Evolutionary conservation across 2,797 vertebrate genomes (phyloP).

Genomic region (Vireo griseus): DNA sequence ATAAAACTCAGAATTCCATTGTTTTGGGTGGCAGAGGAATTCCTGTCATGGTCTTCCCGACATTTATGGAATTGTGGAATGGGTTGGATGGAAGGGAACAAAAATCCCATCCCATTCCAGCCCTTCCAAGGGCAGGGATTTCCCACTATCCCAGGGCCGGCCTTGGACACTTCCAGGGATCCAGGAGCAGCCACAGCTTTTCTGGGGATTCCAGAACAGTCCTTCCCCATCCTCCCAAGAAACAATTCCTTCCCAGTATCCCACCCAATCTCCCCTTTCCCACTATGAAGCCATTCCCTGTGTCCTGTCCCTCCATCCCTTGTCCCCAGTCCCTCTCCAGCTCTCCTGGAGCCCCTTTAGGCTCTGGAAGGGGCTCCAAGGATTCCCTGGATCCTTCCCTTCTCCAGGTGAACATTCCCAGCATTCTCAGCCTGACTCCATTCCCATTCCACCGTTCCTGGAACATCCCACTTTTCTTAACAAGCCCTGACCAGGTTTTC

Average conservation of each 20-base stretch:
- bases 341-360: background rate
- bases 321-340: background rate
- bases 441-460: background rate
- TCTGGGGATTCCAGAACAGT: background rate
- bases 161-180: background rate
- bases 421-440: background rate
- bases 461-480: background rate
- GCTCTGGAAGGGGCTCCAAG: background rate
- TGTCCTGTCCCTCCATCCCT: background rate
- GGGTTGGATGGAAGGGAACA: background rate
- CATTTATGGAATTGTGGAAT: background rate
- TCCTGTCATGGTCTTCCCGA: rapidly evolving
- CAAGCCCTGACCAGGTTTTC: background rate
- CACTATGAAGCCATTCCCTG: background rate
- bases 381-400: background rate
- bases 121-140: too few relatives aligned
- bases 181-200: background rate
- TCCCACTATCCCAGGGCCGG: background rate
- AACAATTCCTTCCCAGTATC: background rate
- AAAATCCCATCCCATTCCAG: background rate
- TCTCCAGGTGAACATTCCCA: background rate
- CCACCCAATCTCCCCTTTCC: too few relatives aligned
- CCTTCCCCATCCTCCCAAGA: too few relatives aligned
- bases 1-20: rapidly evolving
- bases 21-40: background rate